These are phyloP conservation scores for Myotis yumanensis DNA, from an alignment of 2,113 vertebrate species.

Conservation along the genomic window DNA sequence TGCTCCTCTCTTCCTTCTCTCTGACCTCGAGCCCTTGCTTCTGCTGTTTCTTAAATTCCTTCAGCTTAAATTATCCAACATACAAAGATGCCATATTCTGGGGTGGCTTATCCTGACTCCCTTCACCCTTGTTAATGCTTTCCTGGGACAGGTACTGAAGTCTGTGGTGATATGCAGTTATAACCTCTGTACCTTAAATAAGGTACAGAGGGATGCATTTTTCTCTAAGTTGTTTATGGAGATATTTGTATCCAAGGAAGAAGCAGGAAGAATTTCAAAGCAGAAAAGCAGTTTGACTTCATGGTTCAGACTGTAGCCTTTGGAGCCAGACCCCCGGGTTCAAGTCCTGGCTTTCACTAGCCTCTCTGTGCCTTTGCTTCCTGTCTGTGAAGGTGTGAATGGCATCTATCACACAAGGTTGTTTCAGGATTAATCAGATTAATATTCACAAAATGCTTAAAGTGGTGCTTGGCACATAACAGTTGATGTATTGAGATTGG, in stretches of 20 bases:
- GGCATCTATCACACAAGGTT: neutral
- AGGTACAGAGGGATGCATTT: neutral
- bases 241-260: neutral
- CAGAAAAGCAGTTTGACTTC: neutral
- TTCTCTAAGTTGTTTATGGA: neutral
- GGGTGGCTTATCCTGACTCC: neutral
- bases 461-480: neutral
- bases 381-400: neutral
- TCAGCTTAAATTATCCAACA: neutral
- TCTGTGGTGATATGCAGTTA: neutral
- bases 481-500: neutral
- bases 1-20: neutral
- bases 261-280: constrained; percentile 12
- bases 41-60: neutral
- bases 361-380: neutral
- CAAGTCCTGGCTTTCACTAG: neutral
- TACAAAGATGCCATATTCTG: neutral
- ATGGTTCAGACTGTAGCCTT: neutral
- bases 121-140: neutral
- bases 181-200: neutral
- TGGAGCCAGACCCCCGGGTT: neutral
- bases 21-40: neutral
- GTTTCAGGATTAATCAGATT: neutral
- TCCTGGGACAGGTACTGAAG: neutral
- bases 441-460: constrained; percentile 7